Evolutionary conservation across 64 coral and sea anemone species (phyloP), one percentile per base, ranked within the genome.

Genomic region (Catalaphyllia jardinei): DNA sequence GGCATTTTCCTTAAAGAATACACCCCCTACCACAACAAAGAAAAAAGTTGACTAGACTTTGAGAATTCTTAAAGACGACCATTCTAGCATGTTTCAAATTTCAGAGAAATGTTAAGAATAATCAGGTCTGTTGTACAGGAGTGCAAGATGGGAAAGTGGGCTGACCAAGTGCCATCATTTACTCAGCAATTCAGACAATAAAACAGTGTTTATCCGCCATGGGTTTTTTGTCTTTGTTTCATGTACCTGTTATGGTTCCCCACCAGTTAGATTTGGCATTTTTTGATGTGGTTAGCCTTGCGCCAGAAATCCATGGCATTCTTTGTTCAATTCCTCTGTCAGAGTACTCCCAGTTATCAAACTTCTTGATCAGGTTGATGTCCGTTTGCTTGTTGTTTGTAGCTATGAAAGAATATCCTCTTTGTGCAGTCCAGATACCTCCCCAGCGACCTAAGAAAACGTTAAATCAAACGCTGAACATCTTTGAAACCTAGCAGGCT

Each of bases 261-360:
- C 90, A 96, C 79, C 78, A 89, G 62, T 31, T 77, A 9, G 72
- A 75, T 12, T 69, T 60, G 4, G 90, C 79, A 73, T 87, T 61
- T n/a, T 18, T 17, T 52, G 94, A 96, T 22, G 94, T 96, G 4
- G 94, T 96, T 6, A 96, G 67, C n/a, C 59, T 93, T 76, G 94
- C 94, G 35, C 73, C 94, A 2, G 86, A 86, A 35, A 93, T 64
- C 94, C 94, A 96, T 12, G 94, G 94, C 94, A 96, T 96, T 51
- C 94, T 60, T 64, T 73, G 84, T 30, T 92, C 94, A 29, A 96
- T 96, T 3, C 90, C 82, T 28, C 18, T 33, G 17, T 89, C 30
- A 20, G 71, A 65, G 29, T 96, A 96, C 12, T 93, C 28, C 90
- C 94, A 96, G 17, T 96, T 74, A 29, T 96, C 94, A 67, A 96